Evolutionary conservation across 2,888 invertebrate genomes (phyloP), one percentile per base, ranked within the genome.

Genomic region (Clunio marinus): DNA sequence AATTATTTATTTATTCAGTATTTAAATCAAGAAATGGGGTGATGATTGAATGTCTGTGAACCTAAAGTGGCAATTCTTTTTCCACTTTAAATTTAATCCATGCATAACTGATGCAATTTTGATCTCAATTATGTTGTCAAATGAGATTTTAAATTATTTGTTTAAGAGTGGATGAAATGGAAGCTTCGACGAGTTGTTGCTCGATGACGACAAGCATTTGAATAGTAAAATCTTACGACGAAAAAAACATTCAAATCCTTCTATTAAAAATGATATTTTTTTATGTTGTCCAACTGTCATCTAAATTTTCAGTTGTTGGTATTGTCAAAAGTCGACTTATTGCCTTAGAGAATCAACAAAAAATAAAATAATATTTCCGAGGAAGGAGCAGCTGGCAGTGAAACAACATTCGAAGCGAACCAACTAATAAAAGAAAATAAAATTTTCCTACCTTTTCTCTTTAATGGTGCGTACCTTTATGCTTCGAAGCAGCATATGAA

Each of bases 371-470:
- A 51, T 15, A n/a, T 7, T 20, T 51, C 24, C 4, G 24, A 22
- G 22, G 24, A 51, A 22, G 22, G 17, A 51, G 51, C 51, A 51
- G 51, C 51, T 51, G 51, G 51, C 51, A 7, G 5, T 22, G 20
- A 22, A 51, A 22, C 10, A 41, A 20, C 51, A 51, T 5, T 4
- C 51, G 51, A 51, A 51, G 13, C 51, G 24, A 17, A 51, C 51
- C 20, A 20, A 51, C 51, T 51, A 51, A 51, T 51, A 22, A 51
- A 51, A 17, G 51, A 51, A 22, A 51, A 51, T 7, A 51, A 51
- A 51, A 17, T 22, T 51, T 51, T 51, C 24, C 20, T 51, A 51
- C 51, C 51, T 51, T n/a, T n/a, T 51, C 51, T 51, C 51, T 20
- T 51, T 51, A 17, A 51, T 51, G 24, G 24, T 51, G 51, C 7